Evolutionary conservation across 2,888 invertebrate species (phyloP).

Genomic region (Folsomia manolachei): DNA sequence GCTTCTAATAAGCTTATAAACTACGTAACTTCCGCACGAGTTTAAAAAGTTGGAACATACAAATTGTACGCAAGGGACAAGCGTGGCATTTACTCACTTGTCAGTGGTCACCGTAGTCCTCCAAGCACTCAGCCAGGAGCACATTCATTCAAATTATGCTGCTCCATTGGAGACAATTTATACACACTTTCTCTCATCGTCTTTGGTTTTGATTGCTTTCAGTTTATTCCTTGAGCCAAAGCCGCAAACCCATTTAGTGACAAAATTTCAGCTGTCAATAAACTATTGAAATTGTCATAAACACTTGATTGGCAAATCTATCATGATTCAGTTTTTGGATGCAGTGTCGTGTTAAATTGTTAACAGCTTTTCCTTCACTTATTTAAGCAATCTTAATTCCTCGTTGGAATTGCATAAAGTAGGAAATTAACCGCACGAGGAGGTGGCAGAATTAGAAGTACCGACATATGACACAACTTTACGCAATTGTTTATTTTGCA

Average conservation of each 20-base stretch:
- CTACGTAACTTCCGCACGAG: neutral
- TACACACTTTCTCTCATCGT: conserved; percentile 18
- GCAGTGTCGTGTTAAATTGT: too few relatives aligned
- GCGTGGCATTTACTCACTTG: neutral
- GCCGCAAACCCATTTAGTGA: neutral
- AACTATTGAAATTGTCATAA: too few relatives aligned
- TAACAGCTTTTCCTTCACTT: too few relatives aligned
- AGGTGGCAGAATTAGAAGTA: too few relatives aligned
- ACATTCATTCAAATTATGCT: neutral
- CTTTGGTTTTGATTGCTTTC: neutral
- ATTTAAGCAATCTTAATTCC: too few relatives aligned
- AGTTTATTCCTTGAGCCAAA: neutral
- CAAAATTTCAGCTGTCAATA: conserved; percentile 4
- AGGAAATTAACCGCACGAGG: too few relatives aligned
- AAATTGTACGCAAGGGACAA: neutral
- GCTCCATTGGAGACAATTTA: neutral
- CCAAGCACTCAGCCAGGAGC: neutral
- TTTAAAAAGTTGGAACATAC: neutral
- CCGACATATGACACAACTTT: too few relatives aligned
- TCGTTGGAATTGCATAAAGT: too few relatives aligned
- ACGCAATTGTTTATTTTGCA: too few relatives aligned
- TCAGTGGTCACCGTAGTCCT: neutral
- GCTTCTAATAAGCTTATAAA: neutral
- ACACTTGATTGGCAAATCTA: too few relatives aligned
- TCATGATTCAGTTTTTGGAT: too few relatives aligned